Base-by-base conservation (phyloP, 2,113 vertebrate species). In the Hystrix brachyura region DNA sequence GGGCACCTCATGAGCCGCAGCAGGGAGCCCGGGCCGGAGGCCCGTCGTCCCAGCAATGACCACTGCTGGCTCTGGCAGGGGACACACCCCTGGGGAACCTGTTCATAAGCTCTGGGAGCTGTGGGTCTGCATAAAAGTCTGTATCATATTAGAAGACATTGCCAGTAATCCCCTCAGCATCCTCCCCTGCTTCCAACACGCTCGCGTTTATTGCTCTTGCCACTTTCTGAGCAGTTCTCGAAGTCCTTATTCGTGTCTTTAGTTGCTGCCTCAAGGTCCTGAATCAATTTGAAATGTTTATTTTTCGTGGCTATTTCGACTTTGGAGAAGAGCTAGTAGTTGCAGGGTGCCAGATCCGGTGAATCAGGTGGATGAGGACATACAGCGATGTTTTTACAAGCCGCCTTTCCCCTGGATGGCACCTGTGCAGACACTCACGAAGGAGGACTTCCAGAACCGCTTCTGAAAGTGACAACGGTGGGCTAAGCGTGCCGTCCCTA, bases 341-440 rank as follows among this genome's bases (percentile, higher is more conserved):
- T 25, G 43, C 38, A 13, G 2, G 11, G 21, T 6, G 43, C 71
- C 38, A 48, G 72, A 43, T 15, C 72, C 38, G 6, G 72, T 27
- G 43, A 14, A 14, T 27, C 71, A 14, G 43, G 43, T 12, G 71
- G 71, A 2, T 46, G 23, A 46, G 43, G 23, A 27, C 72, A 29
- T 2, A 7, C 0, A 21, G 59, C 21, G 72, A 27, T 48, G 23
- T 27, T 76, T 48, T 15, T 27, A 19, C 12, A 13, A 11, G 21
- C 72, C 7, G 43, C 72, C 72, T 27, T 29, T 27, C 43, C 1
- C 1, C 7, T 27, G 43, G 11, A 43, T 48, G 43, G 43, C 43
- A 0, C 43, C 7, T 3, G 38, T 72, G 69, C 38, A 5, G n/a
- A 43, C 72, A 0, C 43, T 27, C 12, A 4, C 1, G 6, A 27